These are phyloP conservation scores for Cynocephalus volans DNA, from an alignment of 2,113 vertebrate species.

Conservation along the genomic window DNA sequence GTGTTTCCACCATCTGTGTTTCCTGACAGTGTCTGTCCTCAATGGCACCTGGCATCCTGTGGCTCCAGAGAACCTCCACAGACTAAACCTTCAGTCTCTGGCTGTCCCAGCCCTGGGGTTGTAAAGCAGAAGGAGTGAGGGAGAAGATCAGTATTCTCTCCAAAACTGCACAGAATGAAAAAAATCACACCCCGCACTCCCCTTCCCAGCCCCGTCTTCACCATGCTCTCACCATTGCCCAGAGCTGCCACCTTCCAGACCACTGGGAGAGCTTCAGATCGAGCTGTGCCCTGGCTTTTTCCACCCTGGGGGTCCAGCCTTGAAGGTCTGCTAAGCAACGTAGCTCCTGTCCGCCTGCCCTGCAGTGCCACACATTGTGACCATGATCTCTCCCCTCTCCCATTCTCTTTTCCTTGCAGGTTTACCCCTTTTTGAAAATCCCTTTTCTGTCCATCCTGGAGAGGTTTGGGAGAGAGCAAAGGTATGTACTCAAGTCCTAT, in stretches of 20 bases:
- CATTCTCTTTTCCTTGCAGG: too few species aligned
- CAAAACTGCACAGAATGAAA: neutral
- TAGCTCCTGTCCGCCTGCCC: neutral
- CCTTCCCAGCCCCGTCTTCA: neutral
- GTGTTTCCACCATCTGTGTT: neutral
- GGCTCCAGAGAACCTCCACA: neutral
- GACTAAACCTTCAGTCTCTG: neutral
- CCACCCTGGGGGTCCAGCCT: neutral
- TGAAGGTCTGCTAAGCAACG: neutral
- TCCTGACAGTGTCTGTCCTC: neutral
- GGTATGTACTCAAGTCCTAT: neutral
- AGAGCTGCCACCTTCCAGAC: neutral
- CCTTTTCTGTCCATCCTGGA: neutral
- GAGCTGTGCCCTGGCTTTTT: neutral
- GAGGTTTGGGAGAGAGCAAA: neutral
- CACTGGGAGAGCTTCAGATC: neutral
- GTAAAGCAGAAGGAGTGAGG: neutral
- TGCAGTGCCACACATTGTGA: too few species aligned
- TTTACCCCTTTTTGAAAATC: neutral
- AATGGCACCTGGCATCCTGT: accelerated
- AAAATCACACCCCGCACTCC: neutral
- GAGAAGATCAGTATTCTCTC: neutral
- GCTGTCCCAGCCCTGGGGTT: neutral
- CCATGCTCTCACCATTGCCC: too few species aligned
- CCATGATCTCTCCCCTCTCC: too few species aligned